Evolutionary conservation across 2,797 vertebrate genomes (phyloP), one percentile per base, ranked within the genome.

Genomic region (Dallia pectoralis): DNA sequence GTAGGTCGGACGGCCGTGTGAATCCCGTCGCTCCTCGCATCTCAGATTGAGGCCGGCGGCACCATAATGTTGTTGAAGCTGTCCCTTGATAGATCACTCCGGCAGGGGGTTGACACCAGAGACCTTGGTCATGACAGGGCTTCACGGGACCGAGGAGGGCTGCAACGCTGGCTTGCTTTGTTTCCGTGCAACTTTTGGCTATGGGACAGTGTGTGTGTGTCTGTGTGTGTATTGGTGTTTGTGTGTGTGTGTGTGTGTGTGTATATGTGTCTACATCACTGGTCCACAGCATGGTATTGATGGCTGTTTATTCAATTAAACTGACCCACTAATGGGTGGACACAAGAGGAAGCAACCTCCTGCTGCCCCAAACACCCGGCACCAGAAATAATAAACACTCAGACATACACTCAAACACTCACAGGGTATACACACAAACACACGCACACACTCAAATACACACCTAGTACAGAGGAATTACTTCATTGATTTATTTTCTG

Each of bases 241-340:
- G 53, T 29, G 59, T 62, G 25, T 62, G 25, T 29, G 29, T 65
- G 63, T 12, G 63, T 7, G 62, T 64, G 30, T 64, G 62, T 64
- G 62, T 64, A 15, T 32, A 29, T 64, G 27, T 64, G 15, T 64
- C 15, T 65, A 18, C 36, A 6, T 65, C 49, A 29, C 25, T 29
- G 6, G 68, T n/a, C 48, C n/a, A 33, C 86, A 91, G 90, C 79
- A 85, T 84, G 83, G 70, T 78, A 85, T 85, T 91, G 91, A 92
- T 89, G 83, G 85, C 79, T 87, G 87, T 89, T 90, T 88, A 82
- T 75, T 69, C 73, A 77, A 81, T 85, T 79, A 77, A 85, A 22
- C 12, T 73, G 84, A 73, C 77, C 75, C 81, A 82, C 85, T 89
- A 87, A 72, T 85, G 85, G 84, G 79, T 71, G 79, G 65, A 14